Evolutionary conservation across 2,113 vertebrate genomes (phyloP).

Genomic region (Apteryx mantelli): DNA sequence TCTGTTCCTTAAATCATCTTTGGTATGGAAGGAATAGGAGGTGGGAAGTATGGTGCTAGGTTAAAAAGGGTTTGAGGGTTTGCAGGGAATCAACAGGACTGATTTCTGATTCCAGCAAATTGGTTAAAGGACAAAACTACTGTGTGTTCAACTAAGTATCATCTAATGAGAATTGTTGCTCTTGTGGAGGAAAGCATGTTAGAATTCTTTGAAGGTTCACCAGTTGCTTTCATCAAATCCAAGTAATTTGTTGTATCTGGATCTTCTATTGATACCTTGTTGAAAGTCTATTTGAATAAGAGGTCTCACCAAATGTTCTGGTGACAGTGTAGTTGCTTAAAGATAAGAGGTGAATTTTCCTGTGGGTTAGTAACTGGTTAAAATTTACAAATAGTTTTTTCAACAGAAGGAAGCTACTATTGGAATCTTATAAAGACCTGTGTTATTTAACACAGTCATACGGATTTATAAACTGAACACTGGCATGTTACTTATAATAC

Average conservation of each 20-base stretch:
- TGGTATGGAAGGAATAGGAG: neutral
- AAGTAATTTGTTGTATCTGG: neutral
- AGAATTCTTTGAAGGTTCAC: neutral
- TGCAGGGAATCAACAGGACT: neutral
- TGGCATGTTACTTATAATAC: neutral
- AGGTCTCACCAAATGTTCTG: neutral
- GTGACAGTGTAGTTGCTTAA: neutral
- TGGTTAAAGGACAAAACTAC: neutral
- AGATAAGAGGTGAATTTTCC: neutral
- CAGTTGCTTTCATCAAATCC: neutral
- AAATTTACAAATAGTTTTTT: neutral
- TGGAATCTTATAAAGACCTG: neutral
- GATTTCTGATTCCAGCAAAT: neutral
- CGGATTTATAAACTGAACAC: neutral
- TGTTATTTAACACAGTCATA: neutral
- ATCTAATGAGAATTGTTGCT: neutral
- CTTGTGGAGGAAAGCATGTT: neutral
- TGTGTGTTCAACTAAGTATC: neutral
- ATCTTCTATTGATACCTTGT: neutral
- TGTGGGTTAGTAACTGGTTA: neutral
- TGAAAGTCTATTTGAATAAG: neutral
- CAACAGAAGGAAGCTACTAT: neutral
- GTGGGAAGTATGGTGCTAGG: accelerated
- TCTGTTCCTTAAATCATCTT: neutral
- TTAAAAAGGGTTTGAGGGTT: neutral